A percentile compares a stretch with the other conserved stretches of the same genome.
Conservation (phyloP, 2,888 invertebrate species). For the Leucoma salicis region DNA sequence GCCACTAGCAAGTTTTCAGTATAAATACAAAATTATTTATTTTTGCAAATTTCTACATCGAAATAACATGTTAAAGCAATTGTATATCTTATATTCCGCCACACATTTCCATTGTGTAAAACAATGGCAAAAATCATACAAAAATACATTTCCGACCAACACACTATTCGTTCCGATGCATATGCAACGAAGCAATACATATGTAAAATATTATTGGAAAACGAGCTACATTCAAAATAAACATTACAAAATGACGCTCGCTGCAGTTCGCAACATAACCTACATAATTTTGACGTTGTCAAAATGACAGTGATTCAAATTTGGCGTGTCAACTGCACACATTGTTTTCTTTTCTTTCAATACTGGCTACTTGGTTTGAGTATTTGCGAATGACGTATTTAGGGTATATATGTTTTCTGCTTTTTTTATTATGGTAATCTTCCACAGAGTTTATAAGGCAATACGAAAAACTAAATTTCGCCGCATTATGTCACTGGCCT, state of each 20-base stretch:
- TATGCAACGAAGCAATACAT: slow-evolving; percentile 20
- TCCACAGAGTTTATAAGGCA: no score
- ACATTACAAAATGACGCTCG: slow-evolving; percentile 22
- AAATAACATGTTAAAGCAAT: neutral
- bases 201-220: slow-evolving; percentile 30
- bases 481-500: no score
- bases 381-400: no score
- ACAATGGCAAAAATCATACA: neutral
- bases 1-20: no score
- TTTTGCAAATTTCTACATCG: no score
- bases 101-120: neutral
- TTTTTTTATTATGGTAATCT: no score
- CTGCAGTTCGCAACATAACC: slow-evolving; percentile 9
- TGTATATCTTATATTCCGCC: neutral
- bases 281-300: slow-evolving; percentile 11
- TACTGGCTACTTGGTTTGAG: no score
- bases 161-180: slow-evolving; percentile 29
- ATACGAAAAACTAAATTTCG: no score
- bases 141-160: slow-evolving; percentile 9
- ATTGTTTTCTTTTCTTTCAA: neutral
- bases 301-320: slow-evolving; percentile 12
- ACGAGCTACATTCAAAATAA: slow-evolving; percentile 18
- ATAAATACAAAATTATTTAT: no score
- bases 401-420: no score
- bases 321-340: slow-evolving; percentile 13